Evolutionary conservation across 2,888 invertebrate species (phyloP).

Genomic region (Ctena decussata): DNA sequence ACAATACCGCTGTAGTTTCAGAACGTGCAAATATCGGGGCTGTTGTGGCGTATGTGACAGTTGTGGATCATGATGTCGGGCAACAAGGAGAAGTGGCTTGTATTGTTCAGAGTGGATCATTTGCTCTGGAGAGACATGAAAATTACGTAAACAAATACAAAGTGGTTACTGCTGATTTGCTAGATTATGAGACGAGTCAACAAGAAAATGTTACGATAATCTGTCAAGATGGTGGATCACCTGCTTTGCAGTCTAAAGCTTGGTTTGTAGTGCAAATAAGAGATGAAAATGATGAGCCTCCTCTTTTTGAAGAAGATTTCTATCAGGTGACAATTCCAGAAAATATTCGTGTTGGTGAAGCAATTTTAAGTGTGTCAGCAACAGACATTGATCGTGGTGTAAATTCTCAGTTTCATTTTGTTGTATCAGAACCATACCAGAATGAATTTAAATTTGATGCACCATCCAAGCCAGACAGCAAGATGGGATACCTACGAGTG

Average conservation of each 20-base stretch:
- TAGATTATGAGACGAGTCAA: constrained; percentile 77
- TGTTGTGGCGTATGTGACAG: constrained; percentile 77
- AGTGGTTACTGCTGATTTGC: constrained; percentile 87
- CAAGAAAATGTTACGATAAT: constrained; percentile 52
- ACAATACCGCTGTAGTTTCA: constrained; percentile 67
- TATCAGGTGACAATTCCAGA: constrained; percentile 49
- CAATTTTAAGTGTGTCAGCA: constrained; percentile 51
- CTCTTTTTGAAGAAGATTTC: constrained; percentile 37
- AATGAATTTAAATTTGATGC: constrained; percentile 56
- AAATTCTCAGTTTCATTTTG: constrained; percentile 51
- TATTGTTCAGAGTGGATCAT: constrained; percentile 60
- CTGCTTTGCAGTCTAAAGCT: constrained; percentile 41
- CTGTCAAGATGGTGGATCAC: constrained; percentile 59
- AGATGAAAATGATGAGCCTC: constrained; percentile 61
- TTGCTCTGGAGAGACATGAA: constrained; percentile 74
- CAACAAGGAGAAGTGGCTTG: constrained; percentile 86
- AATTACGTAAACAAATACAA: constrained; percentile 78
- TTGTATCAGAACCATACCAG: constrained; percentile 33
- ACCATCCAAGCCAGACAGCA: constrained; percentile 6
- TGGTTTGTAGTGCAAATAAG: constrained; percentile 44
- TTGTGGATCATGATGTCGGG: constrained; percentile 78
- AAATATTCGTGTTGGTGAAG: constrained; percentile 40
- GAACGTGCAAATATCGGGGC: constrained; percentile 77
- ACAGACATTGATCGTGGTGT: constrained; percentile 51
- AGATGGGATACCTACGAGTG: constrained; percentile 40